Evolutionary conservation across 2,888 invertebrate genomes (phyloP), one percentile per base, ranked within the genome.

Genomic region (Torymus auratus): DNA sequence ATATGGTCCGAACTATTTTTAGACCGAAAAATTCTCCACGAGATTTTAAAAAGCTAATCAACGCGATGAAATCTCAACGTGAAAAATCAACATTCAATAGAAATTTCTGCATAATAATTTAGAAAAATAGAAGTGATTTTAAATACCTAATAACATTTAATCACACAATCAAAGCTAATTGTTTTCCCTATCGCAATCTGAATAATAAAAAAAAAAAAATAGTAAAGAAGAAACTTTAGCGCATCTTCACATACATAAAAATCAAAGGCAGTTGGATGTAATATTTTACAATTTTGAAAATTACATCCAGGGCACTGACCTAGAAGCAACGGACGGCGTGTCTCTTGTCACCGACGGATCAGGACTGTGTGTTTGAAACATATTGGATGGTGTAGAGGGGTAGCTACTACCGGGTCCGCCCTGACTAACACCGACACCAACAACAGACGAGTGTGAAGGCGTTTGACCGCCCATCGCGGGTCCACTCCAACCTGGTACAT

Each of bases 261-360:
- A 71, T 68, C 65, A 78, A 73, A 80, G 75, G 79, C 76, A 80
- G 76, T 69, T 70, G 28, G 58, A 72, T 72, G 41, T 72, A 72
- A 53, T 13, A 20, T 17, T 55, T 70, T 70, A 74, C 41, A 52
- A 79, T 65, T 69, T 83, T 80, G 74, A 77, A 77, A 71, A 67
- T 87, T 88, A 90, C 82, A 90, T 88, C 91, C 90, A 91, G 85
- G 88, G 83, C 82, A 90, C 88, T 92, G 92, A 96, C 96, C 95
- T 95, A 93, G 95, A 94, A 85, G 94, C 94, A 80, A 96, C 96
- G 82, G 94, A 94, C 81, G 95, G 95, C 73, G 95, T 95, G 90
- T 95, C 95, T 83, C 95, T 92, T 62, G 94, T 93, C 52, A 90
- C 88, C 13, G 91, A 89, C 60, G 95, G 94, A 91, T 96, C 96